Base-by-base conservation (phyloP, 2,113 vertebrate genomes). In the Petroica traversi region DNA sequence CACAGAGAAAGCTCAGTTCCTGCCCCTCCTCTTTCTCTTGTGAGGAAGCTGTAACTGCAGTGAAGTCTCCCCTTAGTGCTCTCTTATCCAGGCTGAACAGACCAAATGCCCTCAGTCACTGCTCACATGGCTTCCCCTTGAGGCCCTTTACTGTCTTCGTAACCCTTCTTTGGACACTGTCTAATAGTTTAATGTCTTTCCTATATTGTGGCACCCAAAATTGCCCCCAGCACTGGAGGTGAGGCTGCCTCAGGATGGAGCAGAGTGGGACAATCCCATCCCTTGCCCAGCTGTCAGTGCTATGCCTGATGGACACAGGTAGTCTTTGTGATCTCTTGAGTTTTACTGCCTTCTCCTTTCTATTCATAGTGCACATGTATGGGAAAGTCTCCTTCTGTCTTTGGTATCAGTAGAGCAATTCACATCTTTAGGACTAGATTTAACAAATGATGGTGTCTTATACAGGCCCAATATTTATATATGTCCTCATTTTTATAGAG, bases 221-320 rank as follows among this genome's bases (percentile, higher is more conserved):
- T n/a, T 71, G 29, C 4, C 19, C 28, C 55, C 55, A 77, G 19
- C 29, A 29, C n/a, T n/a, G 0, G 6, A 54, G 29, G 3, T 62
- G 40, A 71, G 57, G 64, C 46, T 0, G 0, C 6, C 10, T 16
- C 48, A 62, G 64, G 0, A 1, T 74, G 69, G 73, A 77, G 38
- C 46, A 62, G 46, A 62, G 48, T 0, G 1, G 34, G 25, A 63
- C 29, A 41, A 4, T 63, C 40, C 25, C 14, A 20, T 68, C 14
- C 31, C 31, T 34, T n/a, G 2, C 31, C 54, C 0, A 0, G 4
- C 20, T 68, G 77, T 1, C 0, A 0, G 0, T 52, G 61, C 17
- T 89, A 20, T 46, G 14, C 54, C 24, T 48, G 40, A 22, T 89
- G 46, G 24, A 59, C 61, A 59, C 28, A 40, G 23, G 45, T 54